Conservation (phyloP, 2,113 vertebrate genomes). For the Crotalus helleri region DNA sequence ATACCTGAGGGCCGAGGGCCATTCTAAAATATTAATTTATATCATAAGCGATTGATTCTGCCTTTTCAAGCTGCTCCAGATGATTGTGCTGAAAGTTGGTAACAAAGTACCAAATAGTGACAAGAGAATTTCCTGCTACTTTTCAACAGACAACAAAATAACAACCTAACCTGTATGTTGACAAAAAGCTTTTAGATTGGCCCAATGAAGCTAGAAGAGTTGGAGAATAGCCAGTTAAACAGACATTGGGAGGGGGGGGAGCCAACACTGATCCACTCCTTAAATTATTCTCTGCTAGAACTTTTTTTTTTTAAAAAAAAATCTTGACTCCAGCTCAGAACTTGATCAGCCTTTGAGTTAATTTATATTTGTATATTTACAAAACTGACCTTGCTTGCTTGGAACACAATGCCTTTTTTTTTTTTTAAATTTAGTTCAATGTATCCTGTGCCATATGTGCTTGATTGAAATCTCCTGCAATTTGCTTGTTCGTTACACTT, state of each 20-base stretch:
- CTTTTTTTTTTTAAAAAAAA: neutral
- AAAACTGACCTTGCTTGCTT: neutral
- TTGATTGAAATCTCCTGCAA: neutral
- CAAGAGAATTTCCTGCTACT: neutral
- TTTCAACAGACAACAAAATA: neutral
- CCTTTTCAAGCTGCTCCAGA: neutral
- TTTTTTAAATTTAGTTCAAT: neutral
- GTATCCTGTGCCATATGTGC: neutral
- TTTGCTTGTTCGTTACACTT: neutral
- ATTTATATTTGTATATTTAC: neutral
- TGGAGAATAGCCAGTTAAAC: neutral
- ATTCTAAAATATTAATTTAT: neutral
- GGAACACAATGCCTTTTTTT: neutral
- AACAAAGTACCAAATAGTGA: neutral
- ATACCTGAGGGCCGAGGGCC: neutral
- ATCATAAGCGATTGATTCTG: neutral
- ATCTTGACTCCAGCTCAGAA: neutral
- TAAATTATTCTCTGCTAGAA: neutral
- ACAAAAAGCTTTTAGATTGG: neutral
- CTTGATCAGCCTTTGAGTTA: neutral
- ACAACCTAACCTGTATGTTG: neutral
- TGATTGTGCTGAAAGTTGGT: neutral
- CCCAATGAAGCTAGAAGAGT: neutral
- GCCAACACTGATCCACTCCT: neutral
- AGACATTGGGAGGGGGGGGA: neutral